Base-by-base conservation (phyloP, 2,113 vertebrate genomes). In the Myotis brandtii region DNA sequence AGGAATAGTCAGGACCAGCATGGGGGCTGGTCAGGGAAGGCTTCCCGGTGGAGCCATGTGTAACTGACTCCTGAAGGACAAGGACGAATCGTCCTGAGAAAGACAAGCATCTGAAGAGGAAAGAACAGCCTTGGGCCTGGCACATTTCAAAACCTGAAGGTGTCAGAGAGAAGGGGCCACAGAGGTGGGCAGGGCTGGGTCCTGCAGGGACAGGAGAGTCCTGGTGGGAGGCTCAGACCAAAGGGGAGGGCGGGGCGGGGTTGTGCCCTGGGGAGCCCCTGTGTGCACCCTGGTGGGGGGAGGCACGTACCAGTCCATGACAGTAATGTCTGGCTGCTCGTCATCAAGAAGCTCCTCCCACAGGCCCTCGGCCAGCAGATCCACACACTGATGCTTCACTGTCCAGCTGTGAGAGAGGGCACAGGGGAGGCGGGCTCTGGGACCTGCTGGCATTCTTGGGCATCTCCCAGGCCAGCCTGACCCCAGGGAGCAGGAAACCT, bases 261-360 rank as follows among this genome's bases (percentile, higher is more conserved):
- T 9, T 5, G n/a, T 0, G 0, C 37, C 54, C 13, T 6, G n/a
- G 69, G 81, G 25, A 73, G 62, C 50, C 40, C 34, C n/a, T 1
- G 23, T 0, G 8, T 0, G 17, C 2, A 2, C 13, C 12, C 7
- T 0, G 20, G 20, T 1, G 0, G 18, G 64, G 21, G 20, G 0
- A 16, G 62, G 40, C 18, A 25, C 85, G 0, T 62, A 99, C 99
- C 99, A 99, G 98, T 99, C 99, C 96, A 99, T 98, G 94, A 99
- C 59, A 2, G 98, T 96, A 56, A 99, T 98, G 89, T 98, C 97
- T 0, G 99, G 99, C 97, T 99, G 99, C 91, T 98, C 98, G 0
- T 95, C 94, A 50, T 99, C 99, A 80, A 99, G 97, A 6, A 99
- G 97, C 93, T 99, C 97, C 2, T 99, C 98, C 99, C 99, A 99